A percentile compares a stretch with the other conserved stretches of the same genome.
These are phyloP conservation scores for Tromatobia lineatoria DNA, from an alignment of 2,888 invertebrate species.

Conservation along the genomic window DNA sequence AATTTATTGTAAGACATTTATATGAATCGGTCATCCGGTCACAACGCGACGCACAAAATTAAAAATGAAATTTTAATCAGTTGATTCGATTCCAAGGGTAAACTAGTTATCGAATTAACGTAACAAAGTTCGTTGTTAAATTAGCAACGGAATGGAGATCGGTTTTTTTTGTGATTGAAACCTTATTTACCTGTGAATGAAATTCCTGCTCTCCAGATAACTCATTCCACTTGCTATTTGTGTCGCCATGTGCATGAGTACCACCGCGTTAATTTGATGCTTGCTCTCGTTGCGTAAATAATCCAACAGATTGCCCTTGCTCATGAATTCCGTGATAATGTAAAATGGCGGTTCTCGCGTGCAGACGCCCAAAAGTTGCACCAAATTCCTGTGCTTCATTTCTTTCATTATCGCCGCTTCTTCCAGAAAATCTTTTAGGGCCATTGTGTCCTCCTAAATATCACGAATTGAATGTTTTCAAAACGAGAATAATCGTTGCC, in stretches of 20 bases:
- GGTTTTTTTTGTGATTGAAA: not conserved
- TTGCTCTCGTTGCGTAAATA: conserved; percentile 95
- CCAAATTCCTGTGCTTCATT: conserved; percentile 99
- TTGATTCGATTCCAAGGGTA: not conserved
- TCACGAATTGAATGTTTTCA: conserved; percentile 36
- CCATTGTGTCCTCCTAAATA: conserved; percentile 98
- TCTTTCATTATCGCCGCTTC: conserved; percentile 99
- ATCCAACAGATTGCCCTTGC: conserved; percentile 98
- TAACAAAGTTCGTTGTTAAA: not conserved
- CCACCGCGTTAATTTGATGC: conserved; percentile 96
- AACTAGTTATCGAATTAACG: not conserved
- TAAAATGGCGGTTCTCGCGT: conserved; percentile 99
- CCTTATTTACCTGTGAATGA: conserved; percentile 92
- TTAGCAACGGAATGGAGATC: not conserved
- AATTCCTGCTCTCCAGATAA: conserved; percentile 97
- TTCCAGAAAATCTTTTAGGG: conserved; percentile 98
- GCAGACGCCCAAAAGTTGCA: conserved; percentile 99
- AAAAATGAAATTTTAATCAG: not conserved
- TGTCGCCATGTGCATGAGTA: conserved; percentile 99
- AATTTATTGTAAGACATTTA: too few species aligned
- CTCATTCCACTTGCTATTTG: conserved; percentile 99
- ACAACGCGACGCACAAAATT: too few species aligned
- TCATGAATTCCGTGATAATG: conserved; percentile 99
- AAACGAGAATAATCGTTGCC: conserved; percentile 4
- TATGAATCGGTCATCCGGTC: too few species aligned